Base-by-base conservation (phyloP, 1,140 invertebrate species). In the Drosophila mojavensis region DNA sequence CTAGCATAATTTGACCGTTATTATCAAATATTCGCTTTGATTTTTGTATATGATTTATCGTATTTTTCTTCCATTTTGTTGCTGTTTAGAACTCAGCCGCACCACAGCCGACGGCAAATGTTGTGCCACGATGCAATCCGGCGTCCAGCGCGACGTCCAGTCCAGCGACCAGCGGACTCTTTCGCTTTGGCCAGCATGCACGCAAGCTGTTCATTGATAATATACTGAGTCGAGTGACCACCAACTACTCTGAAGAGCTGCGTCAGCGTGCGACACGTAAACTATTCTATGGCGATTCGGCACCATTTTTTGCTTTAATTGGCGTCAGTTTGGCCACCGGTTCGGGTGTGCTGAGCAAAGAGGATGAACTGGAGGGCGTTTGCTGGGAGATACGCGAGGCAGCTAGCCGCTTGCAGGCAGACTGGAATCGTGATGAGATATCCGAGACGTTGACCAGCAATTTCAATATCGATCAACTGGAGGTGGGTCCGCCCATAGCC, bases 351-450 rank as follows among this genome's bases (percentile, higher is more conserved):
- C 91, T 97, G n/a, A 96, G 95, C 2, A 96, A 96, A 81, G 95
- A 97, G 69, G 95, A 97, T 90, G 95, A 97, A 93, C 84, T 96
- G 4, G 96, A 97, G 92, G 95, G 95, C 39, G 93, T 97, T 11
- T 97, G 96, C 77, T 95, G 94, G 94, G 96, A 97, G 93, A 97
- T 97, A 60, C 93, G 95, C 92, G 94, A 96, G 91, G 95, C 95
- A 33, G 93, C 96, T 13, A 94, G 93, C 13, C 94, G 95, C 79
- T 92, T 95, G 64, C 94, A 95, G 85, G 94, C 93, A 84, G 94
- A 94, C 51, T 93, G 93, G 90, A 94, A 94, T 74, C 94, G 94
- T 71, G 92, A 93, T 59, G 90, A 91, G 2, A 68, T 94, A 30
- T 92, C 94, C 74, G 90, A 91, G 3, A 70, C 80, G 41, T 75